A percentile compares a stretch with the other conserved stretches of the same genome.
Evolutionary conservation across 2,797 vertebrate species (phyloP).

Genomic region (Halcyon smyrnensis): DNA sequence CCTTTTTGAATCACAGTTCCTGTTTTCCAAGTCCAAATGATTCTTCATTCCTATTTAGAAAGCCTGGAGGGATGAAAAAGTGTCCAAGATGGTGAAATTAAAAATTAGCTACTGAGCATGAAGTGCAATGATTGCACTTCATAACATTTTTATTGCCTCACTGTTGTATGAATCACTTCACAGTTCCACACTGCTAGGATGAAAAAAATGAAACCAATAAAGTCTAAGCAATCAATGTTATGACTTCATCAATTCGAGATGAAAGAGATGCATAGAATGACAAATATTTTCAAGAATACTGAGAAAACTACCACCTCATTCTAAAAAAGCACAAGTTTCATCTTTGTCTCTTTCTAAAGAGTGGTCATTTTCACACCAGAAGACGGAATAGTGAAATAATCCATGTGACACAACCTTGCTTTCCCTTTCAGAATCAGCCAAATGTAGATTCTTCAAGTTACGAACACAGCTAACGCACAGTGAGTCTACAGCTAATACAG

Average conservation of each 20-base stretch:
- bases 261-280: slow-evolving; percentile 5
- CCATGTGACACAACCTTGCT: background rate
- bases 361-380: background rate
- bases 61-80: slow-evolving; percentile 58
- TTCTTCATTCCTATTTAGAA: slow-evolving; percentile 50
- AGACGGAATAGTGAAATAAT: background rate
- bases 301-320: background rate
- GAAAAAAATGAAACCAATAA: slow-evolving; percentile 71
- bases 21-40: slow-evolving; percentile 44
- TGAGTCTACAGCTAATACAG: background rate
- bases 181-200: slow-evolving; percentile 49
- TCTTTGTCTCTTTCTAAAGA: background rate
- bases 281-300: background rate
- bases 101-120: slow-evolving; percentile 71
- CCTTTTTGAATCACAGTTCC: slow-evolving; percentile 32
- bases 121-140: slow-evolving; percentile 69
- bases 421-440: background rate
- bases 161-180: slow-evolving; percentile 64
- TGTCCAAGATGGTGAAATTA: slow-evolving; percentile 68
- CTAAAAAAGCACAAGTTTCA: background rate
- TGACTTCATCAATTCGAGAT: slow-evolving; percentile 56
- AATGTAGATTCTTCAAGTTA: background rate
- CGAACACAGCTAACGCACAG: background rate
- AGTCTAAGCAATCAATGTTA: slow-evolving; percentile 59
- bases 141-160: slow-evolving; percentile 68